Evolutionary conservation across 2,113 vertebrate species (phyloP), one percentile per base, ranked within the genome.

Genomic region (Rissa tridactyla): DNA sequence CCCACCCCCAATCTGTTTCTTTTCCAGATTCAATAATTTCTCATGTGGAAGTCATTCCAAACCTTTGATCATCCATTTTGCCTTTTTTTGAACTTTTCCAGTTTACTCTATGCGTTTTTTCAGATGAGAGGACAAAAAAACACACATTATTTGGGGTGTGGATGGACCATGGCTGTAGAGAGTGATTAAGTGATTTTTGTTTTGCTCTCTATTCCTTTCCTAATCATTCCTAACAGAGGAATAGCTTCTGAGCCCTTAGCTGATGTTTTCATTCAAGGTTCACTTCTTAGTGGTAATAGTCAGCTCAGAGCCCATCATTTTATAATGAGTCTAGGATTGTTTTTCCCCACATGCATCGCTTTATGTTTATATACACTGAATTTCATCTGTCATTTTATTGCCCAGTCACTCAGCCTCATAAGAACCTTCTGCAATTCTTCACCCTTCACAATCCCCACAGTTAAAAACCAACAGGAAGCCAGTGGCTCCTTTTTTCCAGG

Each of bases 381-480:
- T 94, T 95, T 96, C 84, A 85, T 85, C 90, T 96, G 95, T 94
- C 95, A 94, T 87, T 95, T 96, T 94, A 96, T 96, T 94, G 70
- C 92, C 54, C 73, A 75, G 54, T 62, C 94, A 96, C 95, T 94
- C 94, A 95, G 91, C 90, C 87, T 90, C 93, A n/a, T 66, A 92
- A 96, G 94, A 82, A 94, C 94, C 92, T 93, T 79, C 95, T 97
- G 96, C 94, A 95, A 77, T 72, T 89, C 90, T 88, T 96, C 93
- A 97, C 66, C 90, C 82, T 90, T 95, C 95, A 96, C 95, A 85
- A 46, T 89, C 82, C 57, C 38, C 87, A 69, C 93, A 65, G 66
- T 95, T 93, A 96, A 91, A 96, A 95, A 60, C 78, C 94, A 85
- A 82, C 87, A 93, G 94, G 93, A 95, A 90, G 82, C 79, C 79